These are phyloP conservation scores for Drosophila pseudotakahashii DNA, from an alignment of 2,888 invertebrate species.

Conservation along the genomic window DNA sequence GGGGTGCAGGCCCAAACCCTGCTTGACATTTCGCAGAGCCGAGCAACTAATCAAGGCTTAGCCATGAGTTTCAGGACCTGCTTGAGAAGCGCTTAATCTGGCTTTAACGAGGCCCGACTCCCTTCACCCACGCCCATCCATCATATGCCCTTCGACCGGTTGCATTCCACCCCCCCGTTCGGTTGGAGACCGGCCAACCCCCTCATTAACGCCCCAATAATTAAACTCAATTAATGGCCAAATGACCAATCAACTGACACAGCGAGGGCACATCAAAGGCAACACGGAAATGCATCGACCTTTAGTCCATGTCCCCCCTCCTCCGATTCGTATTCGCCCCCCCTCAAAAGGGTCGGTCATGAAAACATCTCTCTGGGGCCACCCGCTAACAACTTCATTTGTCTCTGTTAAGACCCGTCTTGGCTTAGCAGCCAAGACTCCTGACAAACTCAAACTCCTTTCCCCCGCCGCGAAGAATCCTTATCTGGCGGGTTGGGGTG, in stretches of 20 bases:
- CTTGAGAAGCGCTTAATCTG: slow-evolving; percentile 31
- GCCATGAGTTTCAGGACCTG: slow-evolving; percentile 22
- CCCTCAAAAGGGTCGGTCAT: neutral
- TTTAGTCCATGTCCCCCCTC: neutral
- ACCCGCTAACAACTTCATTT: slow-evolving; percentile 72
- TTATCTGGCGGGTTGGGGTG: slow-evolving; percentile 19
- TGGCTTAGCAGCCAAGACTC: slow-evolving; percentile 41
- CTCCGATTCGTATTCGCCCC: neutral
- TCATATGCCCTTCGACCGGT: slow-evolving; percentile 6
- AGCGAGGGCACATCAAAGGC: slow-evolving; percentile 55
- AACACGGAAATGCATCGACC: slow-evolving; percentile 27
- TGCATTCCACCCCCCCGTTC: neutral
- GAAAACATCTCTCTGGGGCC: slow-evolving; percentile 16
- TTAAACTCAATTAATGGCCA: slow-evolving; percentile 72
- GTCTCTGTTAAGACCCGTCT: slow-evolving; percentile 67
- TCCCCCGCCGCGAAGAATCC: slow-evolving; percentile 11
- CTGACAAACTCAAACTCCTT: slow-evolving; percentile 60
- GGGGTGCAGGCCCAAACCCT: slow-evolving; percentile 5
- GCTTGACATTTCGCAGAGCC: neutral
- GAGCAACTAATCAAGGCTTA: slow-evolving; percentile 30
- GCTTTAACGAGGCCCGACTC: slow-evolving; percentile 14
- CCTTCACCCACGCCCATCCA: slow-evolving; percentile 13
- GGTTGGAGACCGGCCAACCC: slow-evolving; percentile 2
- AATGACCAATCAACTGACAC: slow-evolving; percentile 63
- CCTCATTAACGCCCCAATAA: slow-evolving; percentile 62